Evolutionary conservation across 2,797 vertebrate genomes (phyloP).

Genomic region (Triplophysa yarkandensis): DNA sequence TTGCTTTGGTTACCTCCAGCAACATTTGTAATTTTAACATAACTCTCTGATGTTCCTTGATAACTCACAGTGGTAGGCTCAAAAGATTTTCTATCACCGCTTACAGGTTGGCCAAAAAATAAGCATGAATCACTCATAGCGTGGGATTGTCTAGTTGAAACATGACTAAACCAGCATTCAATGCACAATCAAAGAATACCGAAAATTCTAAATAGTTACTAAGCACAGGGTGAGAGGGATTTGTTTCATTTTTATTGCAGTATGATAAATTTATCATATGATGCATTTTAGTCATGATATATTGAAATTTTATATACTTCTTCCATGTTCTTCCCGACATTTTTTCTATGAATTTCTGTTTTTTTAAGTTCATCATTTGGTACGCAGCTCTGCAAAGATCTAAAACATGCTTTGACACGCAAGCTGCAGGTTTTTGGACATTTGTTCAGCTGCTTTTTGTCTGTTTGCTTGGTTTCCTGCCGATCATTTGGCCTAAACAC

Average conservation of each 20-base stretch:
- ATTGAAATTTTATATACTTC: background rate
- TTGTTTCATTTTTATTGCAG: background rate
- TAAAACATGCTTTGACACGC: conserved; percentile 60
- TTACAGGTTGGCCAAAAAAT: background rate
- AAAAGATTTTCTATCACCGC: background rate
- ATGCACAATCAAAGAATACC: background rate
- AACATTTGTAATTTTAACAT: background rate
- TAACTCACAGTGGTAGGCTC: background rate
- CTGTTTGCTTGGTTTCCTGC: conserved; percentile 55
- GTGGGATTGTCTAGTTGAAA: conserved; percentile 18
- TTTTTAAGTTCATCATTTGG: conserved; percentile 27
- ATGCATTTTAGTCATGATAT: background rate
- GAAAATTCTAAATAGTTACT: background rate
- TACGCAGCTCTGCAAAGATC: conserved; percentile 41
- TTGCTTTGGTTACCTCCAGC: background rate
- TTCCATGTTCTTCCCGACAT: background rate
- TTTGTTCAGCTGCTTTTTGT: conserved; percentile 39
- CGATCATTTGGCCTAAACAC: conserved; percentile 31
- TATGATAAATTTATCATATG: background rate
- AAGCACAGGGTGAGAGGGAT: background rate
- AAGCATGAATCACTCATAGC: conserved; percentile 9
- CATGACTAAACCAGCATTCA: conserved; percentile 10
- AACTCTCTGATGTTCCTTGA: background rate
- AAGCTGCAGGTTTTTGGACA: conserved; percentile 48
- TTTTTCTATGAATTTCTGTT: background rate